Base-by-base conservation (phyloP, 1,140 invertebrate species). In the Drosophila subobscura region DNA sequence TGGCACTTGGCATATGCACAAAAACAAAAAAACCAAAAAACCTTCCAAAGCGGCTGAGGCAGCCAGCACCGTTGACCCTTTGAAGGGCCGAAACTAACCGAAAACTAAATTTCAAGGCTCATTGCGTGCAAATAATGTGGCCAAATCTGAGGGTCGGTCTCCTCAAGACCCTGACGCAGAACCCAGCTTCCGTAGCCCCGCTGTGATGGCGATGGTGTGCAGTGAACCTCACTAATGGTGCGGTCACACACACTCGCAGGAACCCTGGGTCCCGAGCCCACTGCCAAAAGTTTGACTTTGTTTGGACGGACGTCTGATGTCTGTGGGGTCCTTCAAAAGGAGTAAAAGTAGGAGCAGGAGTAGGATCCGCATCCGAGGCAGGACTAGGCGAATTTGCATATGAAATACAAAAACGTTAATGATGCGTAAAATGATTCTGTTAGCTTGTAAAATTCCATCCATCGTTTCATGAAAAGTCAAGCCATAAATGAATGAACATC, bases 21-120 rank as follows among this genome's bases (percentile, higher is more conserved):
- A 67, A 74, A 79, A 37, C 10, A 37, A 33, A 7, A 33, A 8
- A 3, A 4, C 3, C 10, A 37, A 2, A 37, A 37, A 37, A 37
- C 3, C 2, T 12, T 37, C 33, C 33, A 37, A 5, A 29, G 27
- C 27, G 27, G 33, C 33, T 0, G 16, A 20, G 16, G 16, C 16
- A 20, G 16, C 16, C 16, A 29, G 2, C 10, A 2, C 33, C 33
- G 53, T 12, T 47, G 65, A 78, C 53, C 79, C 73, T 67, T 71
- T 81, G 40, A 68, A 55, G 56, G 55, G 55, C 45, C 63, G 54
- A 72, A 85, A 88, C 83, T 89, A 83, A 75, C 79, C 84, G 67
- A 88, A 88, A 88, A 88, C 83, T 88, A 88, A 88, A 88, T 88
- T 88, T 88, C 83, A 88, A 88, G 83, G 84, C 83, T 88, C 83